Conservation (phyloP, 1,140 invertebrate species). For the Achatina immaculata region DNA sequence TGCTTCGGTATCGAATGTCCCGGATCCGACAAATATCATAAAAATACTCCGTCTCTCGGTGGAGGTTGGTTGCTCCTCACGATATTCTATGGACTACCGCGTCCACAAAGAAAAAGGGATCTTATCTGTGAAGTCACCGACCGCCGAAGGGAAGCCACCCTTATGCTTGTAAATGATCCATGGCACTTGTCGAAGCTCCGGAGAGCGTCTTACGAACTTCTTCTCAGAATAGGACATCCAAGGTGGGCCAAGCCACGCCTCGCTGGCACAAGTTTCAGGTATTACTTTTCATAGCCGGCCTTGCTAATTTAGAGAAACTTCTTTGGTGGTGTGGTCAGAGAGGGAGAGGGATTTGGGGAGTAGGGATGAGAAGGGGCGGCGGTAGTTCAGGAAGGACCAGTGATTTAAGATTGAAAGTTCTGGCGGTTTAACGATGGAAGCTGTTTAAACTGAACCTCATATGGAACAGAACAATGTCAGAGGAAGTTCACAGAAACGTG, state of each 20-base stretch:
- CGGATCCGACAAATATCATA: no score
- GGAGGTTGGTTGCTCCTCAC: background rate
- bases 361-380: no score
- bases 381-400: no score
- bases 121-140: background rate
- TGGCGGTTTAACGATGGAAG: background rate
- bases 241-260: background rate
- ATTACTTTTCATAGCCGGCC: background rate
- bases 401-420: background rate
- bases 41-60: background rate
- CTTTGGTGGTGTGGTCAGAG: no score
- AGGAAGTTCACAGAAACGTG: background rate
- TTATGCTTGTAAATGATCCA: background rate
- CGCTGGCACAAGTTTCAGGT: background rate
- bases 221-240: background rate
- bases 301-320: conserved; percentile 1
- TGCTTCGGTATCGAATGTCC: no score
- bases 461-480: no score
- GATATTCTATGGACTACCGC: background rate
- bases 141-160: background rate
- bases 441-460: background rate
- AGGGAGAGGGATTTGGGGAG: no score
- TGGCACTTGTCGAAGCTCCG: background rate
- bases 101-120: background rate
- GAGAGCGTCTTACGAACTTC: background rate